Conservation (phyloP, 1,140 invertebrate genomes). For the Drosophila micromelanica region DNA sequence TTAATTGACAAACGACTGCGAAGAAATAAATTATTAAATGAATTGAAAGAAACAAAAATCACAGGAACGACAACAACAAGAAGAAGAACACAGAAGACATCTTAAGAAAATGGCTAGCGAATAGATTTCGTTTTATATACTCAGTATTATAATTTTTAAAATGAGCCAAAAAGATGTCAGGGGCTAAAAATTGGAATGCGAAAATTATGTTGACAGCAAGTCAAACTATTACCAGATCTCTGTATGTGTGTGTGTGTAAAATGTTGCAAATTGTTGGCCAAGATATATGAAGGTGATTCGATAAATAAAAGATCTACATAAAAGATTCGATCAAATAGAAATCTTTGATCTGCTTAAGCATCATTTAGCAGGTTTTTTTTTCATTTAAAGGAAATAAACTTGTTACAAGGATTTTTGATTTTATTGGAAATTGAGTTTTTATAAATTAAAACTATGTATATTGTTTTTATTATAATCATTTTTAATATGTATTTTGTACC, state of each 20-base stretch:
- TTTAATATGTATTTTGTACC: too few species aligned
- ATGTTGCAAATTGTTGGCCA: conserved; percentile 13
- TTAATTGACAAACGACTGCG: conserved; percentile 69
- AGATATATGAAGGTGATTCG: conserved; percentile 25
- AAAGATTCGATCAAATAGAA: not conserved
- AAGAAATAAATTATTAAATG: conserved; percentile 41
- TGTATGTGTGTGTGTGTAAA: conserved; percentile 2
- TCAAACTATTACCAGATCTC: conserved; percentile 27
- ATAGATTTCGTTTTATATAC: conserved; percentile 32
- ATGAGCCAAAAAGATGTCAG: conserved; percentile 55
- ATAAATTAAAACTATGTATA: too few species aligned
- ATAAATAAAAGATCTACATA: conserved; percentile 13
- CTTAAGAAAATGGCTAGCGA: conserved; percentile 13
- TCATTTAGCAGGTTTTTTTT: not conserved
- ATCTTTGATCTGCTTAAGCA: not conserved
- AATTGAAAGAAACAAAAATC: conserved; percentile 30
- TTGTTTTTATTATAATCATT: too few species aligned
- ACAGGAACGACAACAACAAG: conserved; percentile 10
- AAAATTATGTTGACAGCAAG: conserved; percentile 51
- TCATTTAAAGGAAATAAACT: not conserved
- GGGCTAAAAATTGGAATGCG: conserved; percentile 53
- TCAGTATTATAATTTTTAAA: conserved; percentile 41
- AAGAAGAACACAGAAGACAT: conserved; percentile 2
- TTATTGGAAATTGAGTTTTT: too few species aligned
- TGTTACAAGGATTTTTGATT: not conserved